Evolutionary conservation across 2,113 vertebrate genomes (phyloP).

Genomic region (Syngnathus typhle): DNA sequence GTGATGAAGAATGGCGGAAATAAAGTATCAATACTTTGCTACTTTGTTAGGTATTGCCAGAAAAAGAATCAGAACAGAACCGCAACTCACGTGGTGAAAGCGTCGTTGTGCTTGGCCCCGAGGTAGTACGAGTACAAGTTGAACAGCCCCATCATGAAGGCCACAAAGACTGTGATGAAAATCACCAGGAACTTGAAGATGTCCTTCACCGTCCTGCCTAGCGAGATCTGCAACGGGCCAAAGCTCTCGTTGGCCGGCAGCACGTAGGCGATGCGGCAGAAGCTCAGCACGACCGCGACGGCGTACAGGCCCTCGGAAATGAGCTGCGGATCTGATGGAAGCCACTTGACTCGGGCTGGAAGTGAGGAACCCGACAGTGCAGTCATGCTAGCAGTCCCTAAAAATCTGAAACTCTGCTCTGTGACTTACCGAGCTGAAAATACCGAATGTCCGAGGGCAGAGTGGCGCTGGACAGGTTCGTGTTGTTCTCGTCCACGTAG

Average conservation of each 20-base stretch:
- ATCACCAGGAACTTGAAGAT: constrained; percentile 99
- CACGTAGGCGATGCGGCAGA: constrained; percentile 93
- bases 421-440: constrained; percentile 82
- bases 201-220: constrained; percentile 92
- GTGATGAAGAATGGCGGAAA: constrained; percentile 3
- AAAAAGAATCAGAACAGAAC: neutral
- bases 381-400: neutral
- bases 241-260: constrained; percentile 95
- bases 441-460: constrained; percentile 86
- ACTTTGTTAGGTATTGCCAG: no score
- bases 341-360: constrained; percentile 88
- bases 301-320: constrained; percentile 96
- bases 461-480: constrained; percentile 74
- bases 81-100: constrained; percentile 89
- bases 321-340: constrained; percentile 90
- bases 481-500: constrained; percentile 78
- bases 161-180: constrained; percentile 95
- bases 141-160: constrained; percentile 98
- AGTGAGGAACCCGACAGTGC: neutral
- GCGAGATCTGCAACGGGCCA: constrained; percentile 91
- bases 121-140: constrained; percentile 94
- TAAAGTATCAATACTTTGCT: neutral
- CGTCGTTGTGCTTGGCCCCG: constrained; percentile 88
- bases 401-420: neutral
- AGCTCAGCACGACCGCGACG: constrained; percentile 92